Evolutionary conservation across 2,888 invertebrate species (phyloP).

Genomic region (Germaria angustata): DNA sequence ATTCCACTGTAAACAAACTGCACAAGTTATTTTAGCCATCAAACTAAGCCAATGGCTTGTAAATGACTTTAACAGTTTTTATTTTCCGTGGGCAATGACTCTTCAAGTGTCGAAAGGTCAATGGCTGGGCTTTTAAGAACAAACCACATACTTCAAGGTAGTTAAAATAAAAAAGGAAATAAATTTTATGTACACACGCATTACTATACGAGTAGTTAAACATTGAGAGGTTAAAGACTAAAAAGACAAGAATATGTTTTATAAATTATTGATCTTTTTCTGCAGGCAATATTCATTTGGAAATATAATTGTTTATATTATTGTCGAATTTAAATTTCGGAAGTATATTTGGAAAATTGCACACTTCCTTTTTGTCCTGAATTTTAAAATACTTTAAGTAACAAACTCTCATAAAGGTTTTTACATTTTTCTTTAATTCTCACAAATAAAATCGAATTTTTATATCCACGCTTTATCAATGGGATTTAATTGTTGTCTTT

Average conservation of each 20-base stretch:
- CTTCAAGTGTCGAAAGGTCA: slow-evolving; percentile 40
- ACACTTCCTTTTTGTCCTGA: too few species aligned
- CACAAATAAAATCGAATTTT: too few species aligned
- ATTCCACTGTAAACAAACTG: not conserved
- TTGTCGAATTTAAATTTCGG: too few species aligned
- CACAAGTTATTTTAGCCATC: not conserved
- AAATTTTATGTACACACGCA: not conserved
- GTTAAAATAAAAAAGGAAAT: not conserved
- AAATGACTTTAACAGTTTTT: slow-evolving; percentile 6
- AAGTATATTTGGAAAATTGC: too few species aligned
- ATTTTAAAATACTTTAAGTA: too few species aligned
- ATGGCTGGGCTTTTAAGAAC: slow-evolving; percentile 20
- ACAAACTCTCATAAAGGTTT: too few species aligned
- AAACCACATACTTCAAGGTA: not conserved
- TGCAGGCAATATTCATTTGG: too few species aligned
- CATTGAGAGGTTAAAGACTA: not conserved
- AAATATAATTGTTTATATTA: too few species aligned
- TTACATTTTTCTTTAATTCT: too few species aligned
- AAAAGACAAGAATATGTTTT: not conserved
- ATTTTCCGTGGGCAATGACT: slow-evolving; percentile 22
- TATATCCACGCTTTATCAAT: too few species aligned
- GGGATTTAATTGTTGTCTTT: too few species aligned
- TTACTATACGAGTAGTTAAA: not conserved
- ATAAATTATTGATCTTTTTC: too few species aligned
- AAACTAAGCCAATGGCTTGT: slow-evolving; percentile 28